A percentile compares a stretch with the other conserved stretches of the same genome.
Evolutionary conservation across 2,113 vertebrate genomes (phyloP).

Genomic region (Herpailurus yagouaroundi): DNA sequence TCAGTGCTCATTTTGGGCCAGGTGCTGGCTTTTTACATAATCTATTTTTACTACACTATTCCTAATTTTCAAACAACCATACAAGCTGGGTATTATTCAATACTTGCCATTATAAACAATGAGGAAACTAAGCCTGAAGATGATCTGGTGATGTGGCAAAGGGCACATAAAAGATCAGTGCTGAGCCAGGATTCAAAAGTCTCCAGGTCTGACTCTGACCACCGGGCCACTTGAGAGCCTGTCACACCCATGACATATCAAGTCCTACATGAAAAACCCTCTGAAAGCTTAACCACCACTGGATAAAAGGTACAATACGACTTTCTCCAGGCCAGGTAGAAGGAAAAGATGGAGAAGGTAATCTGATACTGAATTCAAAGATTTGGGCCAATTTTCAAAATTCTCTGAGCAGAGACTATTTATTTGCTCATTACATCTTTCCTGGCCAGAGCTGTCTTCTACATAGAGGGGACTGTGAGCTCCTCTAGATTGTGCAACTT

Average conservation of each 20-base stretch:
- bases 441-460: neutral
- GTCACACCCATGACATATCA: neutral
- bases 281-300: neutral
- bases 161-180: neutral
- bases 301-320: neutral
- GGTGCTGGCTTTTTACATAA: neutral
- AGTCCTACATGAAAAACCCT: neutral
- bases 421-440: neutral
- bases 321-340: neutral
- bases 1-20: neutral
- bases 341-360: neutral
- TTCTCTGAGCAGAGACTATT: neutral
- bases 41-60: neutral
- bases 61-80: neutral
- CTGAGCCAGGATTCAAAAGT: neutral
- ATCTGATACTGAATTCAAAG: neutral
- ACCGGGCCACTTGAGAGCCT: neutral
- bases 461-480: neutral
- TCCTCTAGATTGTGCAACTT: neutral
- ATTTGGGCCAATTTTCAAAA: neutral
- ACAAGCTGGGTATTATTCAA: neutral
- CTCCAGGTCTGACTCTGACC: neutral
- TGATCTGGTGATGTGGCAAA: neutral
- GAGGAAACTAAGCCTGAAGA: neutral
- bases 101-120: neutral